A percentile compares a stretch with the other conserved stretches of the same genome.
Evolutionary conservation across 1,140 invertebrate species (phyloP).

Genomic region (Leguminivora glycinivorella): DNA sequence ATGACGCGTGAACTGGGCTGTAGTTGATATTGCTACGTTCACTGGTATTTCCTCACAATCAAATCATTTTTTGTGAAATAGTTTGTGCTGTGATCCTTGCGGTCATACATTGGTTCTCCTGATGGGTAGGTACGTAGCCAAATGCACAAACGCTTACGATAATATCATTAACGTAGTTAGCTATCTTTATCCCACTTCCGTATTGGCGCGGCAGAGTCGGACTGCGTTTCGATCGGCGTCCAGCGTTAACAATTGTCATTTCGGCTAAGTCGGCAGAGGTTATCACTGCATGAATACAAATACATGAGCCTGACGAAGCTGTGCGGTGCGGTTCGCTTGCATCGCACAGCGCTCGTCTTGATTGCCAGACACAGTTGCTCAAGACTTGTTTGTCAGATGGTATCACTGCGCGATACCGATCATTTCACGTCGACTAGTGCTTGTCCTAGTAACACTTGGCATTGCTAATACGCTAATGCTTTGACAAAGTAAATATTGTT

Average conservation of each 20-base stretch:
- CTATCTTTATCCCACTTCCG: too few species aligned
- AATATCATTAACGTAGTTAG: too few species aligned
- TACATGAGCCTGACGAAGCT: neutral
- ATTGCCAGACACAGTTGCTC: constrained; percentile 14
- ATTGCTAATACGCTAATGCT: constrained; percentile 20
- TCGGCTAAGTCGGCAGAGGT: too few species aligned
- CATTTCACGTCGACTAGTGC: neutral
- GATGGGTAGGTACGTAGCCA: too few species aligned
- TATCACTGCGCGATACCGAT: constrained; percentile 17
- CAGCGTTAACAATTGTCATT: too few species aligned
- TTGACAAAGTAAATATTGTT: constrained; percentile 3
- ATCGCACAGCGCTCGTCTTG: constrained; percentile 8
- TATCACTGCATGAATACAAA: neutral
- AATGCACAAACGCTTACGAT: too few species aligned
- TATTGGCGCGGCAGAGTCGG: too few species aligned
- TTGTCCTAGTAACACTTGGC: constrained; percentile 26
- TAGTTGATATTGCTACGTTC: neutral
- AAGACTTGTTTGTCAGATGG: constrained; percentile 13
- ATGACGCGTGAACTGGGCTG: constrained; percentile 3
- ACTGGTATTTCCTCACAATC: neutral
- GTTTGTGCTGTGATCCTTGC: neutral
- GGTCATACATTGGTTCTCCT: neutral
- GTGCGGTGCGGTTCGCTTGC: constrained; percentile 1
- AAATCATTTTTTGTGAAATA: neutral
- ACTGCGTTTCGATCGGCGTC: too few species aligned